Percentiles rank a stretch among this genome's conserved stretches.
Evolutionary conservation across 2,113 vertebrate species (phyloP).

Genomic region (Callopanchax toddi): DNA sequence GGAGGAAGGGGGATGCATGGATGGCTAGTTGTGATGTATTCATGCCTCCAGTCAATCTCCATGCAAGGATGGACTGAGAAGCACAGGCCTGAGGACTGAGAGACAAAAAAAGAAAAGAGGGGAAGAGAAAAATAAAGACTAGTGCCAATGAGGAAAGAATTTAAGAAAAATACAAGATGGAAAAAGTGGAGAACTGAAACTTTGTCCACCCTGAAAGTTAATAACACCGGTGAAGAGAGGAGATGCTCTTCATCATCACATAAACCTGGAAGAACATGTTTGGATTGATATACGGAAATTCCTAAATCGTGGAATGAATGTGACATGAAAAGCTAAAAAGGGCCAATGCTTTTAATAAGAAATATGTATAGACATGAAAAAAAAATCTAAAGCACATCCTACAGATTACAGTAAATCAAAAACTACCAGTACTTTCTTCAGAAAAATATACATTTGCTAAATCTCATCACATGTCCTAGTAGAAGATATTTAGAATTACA

Average conservation of each 20-base stretch:
- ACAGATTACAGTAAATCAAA: too few species aligned
- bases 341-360: too few species aligned
- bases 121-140: neutral
- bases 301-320: too few species aligned
- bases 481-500: too few species aligned
- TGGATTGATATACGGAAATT: too few species aligned
- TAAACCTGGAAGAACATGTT: neutral
- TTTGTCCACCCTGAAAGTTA: neutral
- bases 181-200: neutral
- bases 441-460: too few species aligned
- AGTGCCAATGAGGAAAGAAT: neutral
- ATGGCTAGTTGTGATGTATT: slow-evolving; percentile 71
- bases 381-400: too few species aligned
- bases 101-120: neutral
- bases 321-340: too few species aligned
- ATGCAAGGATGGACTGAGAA: slow-evolving; percentile 66
- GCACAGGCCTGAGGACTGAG: slow-evolving; percentile 47
- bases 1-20: slow-evolving; percentile 38
- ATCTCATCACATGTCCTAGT: too few species aligned
- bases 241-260: neutral
- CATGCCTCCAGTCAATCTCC: slow-evolving; percentile 72
- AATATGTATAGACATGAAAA: too few species aligned
- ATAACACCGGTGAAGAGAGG: too few species aligned
- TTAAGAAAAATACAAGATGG: neutral
- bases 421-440: too few species aligned